A percentile compares a stretch with the other conserved stretches of the same genome.
Conservation (phyloP, 1,140 invertebrate species). For the Lycorma delicatula region DNA sequence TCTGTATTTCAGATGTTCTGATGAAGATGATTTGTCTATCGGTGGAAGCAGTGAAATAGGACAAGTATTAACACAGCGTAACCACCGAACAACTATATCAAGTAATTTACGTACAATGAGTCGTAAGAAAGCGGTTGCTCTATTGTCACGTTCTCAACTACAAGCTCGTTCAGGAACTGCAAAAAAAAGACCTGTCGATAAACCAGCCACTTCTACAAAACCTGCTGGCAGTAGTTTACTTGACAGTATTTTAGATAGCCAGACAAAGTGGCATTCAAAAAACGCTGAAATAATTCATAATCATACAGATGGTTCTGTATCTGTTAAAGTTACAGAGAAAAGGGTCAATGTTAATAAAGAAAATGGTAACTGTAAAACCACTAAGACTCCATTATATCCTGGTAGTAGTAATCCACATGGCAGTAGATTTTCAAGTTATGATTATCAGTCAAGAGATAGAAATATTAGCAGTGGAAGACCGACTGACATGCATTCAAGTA, state of each 20-base stretch:
- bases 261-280: constrained; percentile 62
- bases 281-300: constrained; percentile 47
- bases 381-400: constrained; percentile 16
- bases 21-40: constrained; percentile 25
- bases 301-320: constrained; percentile 45
- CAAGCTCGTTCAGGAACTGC: constrained; percentile 5
- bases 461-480: neutral
- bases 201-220: constrained; percentile 25
- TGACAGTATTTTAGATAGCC: constrained; percentile 61
- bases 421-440: neutral
- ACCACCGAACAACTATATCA: no score
- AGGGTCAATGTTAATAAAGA: constrained; percentile 32
- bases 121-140: constrained; percentile 13
- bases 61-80: no score
- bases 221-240: constrained; percentile 48
- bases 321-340: constrained; percentile 30
- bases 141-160: no score
- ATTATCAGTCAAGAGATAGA: neutral
- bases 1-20: constrained; percentile 14
- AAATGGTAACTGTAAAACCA: constrained; percentile 29
- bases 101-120: constrained; percentile 16
- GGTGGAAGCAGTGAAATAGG: constrained; percentile 26
- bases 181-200: constrained; percentile 33
- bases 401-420: constrained; percentile 7
- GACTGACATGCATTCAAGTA: neutral